These are phyloP conservation scores for Oceanodroma leucorhoa DNA, from an alignment of 2,797 vertebrate species.

Conservation along the genomic window DNA sequence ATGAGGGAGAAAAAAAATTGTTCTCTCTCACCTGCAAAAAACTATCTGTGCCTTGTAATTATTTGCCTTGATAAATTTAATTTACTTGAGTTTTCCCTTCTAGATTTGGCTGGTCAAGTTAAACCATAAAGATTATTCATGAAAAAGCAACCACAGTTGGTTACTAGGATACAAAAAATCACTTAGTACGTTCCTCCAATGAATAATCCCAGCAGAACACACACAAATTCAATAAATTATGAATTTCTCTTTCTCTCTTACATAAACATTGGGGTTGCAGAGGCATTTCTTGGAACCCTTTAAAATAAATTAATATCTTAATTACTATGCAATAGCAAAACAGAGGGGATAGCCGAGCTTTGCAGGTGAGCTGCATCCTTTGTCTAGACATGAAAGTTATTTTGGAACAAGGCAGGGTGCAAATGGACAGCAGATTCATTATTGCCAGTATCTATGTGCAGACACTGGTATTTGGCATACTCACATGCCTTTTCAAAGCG, in stretches of 20 bases:
- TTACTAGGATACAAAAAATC: conserved; percentile 68
- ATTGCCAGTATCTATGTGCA: background rate
- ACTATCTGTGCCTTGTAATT: conserved; percentile 3
- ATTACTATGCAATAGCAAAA: conserved; percentile 29
- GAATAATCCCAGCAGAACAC: conserved; percentile 59
- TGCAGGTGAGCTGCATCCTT: conserved; percentile 48
- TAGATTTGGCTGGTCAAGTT: conserved; percentile 33
- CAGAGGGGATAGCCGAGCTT: background rate
- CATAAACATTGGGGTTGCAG: conserved; percentile 39
- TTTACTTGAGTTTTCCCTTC: conserved; percentile 6
- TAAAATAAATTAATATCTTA: conserved; percentile 27
- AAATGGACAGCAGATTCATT: background rate
- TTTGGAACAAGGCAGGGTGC: background rate
- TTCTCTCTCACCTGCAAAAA: conserved; percentile 28
- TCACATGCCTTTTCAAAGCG: background rate
- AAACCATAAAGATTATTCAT: conserved; percentile 48
- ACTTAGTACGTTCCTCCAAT: conserved; percentile 25
- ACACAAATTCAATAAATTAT: conserved; percentile 61
- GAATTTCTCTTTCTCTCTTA: conserved; percentile 32
- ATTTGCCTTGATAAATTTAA: conserved; percentile 32
- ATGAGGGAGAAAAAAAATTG: background rate
- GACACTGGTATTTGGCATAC: background rate
- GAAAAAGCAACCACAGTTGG: conserved; percentile 33
- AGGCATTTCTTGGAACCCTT: conserved; percentile 37
- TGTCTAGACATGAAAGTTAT: conserved; percentile 1